These are phyloP conservation scores for Labeo catla DNA, from an alignment of 2,113 vertebrate genomes.

Conservation along the genomic window DNA sequence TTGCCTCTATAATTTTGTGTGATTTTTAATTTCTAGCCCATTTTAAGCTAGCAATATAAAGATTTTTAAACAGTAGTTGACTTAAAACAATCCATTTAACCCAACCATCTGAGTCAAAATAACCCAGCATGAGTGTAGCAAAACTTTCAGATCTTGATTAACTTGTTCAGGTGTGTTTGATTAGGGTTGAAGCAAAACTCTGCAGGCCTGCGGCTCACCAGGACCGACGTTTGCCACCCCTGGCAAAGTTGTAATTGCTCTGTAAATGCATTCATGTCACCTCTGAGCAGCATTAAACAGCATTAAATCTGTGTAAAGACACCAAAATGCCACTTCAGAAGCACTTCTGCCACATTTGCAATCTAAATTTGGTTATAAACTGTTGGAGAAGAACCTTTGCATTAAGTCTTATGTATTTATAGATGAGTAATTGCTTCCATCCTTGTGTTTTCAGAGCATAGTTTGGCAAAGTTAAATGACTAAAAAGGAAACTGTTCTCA, in stretches of 20 bases:
- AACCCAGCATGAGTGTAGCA: too few species aligned
- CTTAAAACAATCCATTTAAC: too few species aligned
- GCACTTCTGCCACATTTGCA: background rate
- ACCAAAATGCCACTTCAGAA: background rate
- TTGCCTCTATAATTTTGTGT: too few species aligned
- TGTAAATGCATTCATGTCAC: background rate
- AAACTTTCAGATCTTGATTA: too few species aligned
- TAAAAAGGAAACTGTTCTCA: slow-evolving; percentile 20
- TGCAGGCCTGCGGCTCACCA: too few species aligned
- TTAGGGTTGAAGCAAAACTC: too few species aligned
- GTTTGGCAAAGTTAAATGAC: slow-evolving; percentile 21
- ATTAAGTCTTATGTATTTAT: slow-evolving; percentile 4
- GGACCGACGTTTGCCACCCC: too few species aligned
- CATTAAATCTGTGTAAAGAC: background rate
- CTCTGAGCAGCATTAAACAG: background rate
- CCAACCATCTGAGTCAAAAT: too few species aligned
- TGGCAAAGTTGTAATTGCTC: background rate
- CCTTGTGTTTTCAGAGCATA: background rate
- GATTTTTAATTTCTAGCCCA: too few species aligned
- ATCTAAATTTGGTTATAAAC: background rate
- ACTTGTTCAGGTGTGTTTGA: too few species aligned
- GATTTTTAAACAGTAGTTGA: too few species aligned
- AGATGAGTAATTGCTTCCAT: slow-evolving; percentile 19
- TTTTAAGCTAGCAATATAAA: too few species aligned
- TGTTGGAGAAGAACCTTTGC: background rate